Evolutionary conservation across 2,797 vertebrate genomes (phyloP).

Genomic region (Thunnus albacares): DNA sequence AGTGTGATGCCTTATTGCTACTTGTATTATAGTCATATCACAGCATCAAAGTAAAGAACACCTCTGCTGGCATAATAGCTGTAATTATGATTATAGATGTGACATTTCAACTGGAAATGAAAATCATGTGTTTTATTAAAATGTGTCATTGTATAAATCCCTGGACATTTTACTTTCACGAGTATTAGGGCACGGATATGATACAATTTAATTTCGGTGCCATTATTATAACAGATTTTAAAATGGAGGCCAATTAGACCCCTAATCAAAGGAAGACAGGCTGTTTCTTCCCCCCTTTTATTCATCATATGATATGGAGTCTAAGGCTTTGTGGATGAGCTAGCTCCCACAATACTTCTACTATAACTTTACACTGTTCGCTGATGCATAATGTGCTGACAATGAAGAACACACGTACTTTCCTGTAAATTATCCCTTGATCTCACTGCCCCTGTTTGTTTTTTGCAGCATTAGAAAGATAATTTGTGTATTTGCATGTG

Average conservation of each 20-base stretch:
- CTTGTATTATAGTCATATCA: conserved; percentile 33
- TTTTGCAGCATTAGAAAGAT: conserved; percentile 21
- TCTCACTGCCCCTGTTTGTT: neutral
- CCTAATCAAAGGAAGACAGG: conserved; percentile 19
- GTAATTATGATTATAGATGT: conserved; percentile 57
- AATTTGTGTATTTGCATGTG: neutral
- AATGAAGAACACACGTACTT: conserved; percentile 31
- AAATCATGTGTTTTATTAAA: conserved; percentile 34
- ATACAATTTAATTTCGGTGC: conserved; percentile 12
- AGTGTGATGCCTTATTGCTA: conserved; percentile 15
- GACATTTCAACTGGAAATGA: conserved; percentile 42
- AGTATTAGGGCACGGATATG: conserved; percentile 16
- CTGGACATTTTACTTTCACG: conserved; percentile 24
- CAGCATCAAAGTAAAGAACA: conserved; percentile 26
- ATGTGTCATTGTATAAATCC: conserved; percentile 6
- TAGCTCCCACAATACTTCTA: neutral
- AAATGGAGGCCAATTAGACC: conserved; percentile 61
- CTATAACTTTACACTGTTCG: neutral
- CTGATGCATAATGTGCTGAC: conserved; percentile 27
- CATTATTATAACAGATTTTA: conserved; percentile 43
- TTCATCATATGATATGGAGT: conserved; percentile 43
- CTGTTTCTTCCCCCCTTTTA: conserved; percentile 20
- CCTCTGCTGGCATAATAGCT: conserved; percentile 50
- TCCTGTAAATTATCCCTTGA: conserved; percentile 37
- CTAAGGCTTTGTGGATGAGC: conserved; percentile 44